Evolutionary conservation across 2,888 invertebrate species (phyloP).

Genomic region (Folsomia candida): DNA sequence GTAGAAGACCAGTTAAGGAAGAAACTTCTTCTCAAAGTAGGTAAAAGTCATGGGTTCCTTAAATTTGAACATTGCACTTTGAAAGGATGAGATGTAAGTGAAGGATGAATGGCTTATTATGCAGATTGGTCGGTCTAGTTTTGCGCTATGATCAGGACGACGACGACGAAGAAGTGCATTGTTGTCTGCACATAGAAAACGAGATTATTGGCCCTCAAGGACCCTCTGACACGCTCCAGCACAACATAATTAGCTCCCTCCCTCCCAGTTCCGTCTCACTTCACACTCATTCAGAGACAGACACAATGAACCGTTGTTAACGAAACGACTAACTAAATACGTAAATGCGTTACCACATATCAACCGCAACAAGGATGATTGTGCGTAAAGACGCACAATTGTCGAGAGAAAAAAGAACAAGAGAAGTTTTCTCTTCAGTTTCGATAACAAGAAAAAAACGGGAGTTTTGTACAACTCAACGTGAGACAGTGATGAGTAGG

Average conservation of each 20-base stretch:
- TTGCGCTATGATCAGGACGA: neutral
- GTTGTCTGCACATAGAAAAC: neutral
- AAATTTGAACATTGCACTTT: neutral
- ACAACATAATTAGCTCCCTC: neutral
- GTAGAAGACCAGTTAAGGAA: no score
- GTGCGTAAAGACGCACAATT: no score
- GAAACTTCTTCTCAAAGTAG: no score
- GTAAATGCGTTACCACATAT: no score
- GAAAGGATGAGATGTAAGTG: neutral
- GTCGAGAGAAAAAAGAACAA: neutral
- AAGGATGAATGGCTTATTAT: neutral
- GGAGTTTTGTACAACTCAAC: no score
- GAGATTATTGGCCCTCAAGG: neutral
- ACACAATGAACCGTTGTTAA: neutral
- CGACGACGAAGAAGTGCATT: neutral
- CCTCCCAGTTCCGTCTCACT: constrained; percentile 7
- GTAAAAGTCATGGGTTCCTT: neutral
- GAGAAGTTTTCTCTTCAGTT: neutral
- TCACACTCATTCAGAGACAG: constrained; percentile 10
- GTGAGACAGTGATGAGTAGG: no score
- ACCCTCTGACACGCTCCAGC: neutral
- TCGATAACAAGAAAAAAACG: no score
- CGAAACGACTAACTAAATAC: no score
- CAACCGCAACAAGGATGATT: no score
- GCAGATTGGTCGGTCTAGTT: neutral